Percentiles rank a stretch among this genome's conserved stretches.
Evolutionary conservation across 2,888 invertebrate species (phyloP).

Genomic region (Rhamnusium bicolor): DNA sequence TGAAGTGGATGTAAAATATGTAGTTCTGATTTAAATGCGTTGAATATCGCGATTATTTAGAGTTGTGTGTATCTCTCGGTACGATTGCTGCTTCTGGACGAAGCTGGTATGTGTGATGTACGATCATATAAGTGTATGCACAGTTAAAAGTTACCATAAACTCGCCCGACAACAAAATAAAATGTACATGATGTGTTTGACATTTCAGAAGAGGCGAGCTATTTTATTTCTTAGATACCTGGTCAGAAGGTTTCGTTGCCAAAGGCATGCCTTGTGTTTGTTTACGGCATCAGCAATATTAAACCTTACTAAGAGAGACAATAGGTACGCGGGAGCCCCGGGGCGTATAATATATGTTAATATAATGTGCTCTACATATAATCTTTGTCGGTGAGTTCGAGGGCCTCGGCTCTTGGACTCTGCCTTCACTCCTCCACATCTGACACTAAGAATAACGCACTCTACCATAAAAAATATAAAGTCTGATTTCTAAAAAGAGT

Average conservation of each 20-base stretch:
- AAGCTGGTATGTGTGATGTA: conserved; percentile 55
- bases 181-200: conserved; percentile 66
- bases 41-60: conserved; percentile 11
- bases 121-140: conserved; percentile 53
- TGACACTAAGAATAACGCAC: conserved; percentile 49
- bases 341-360: conserved; percentile 68
- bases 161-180: conserved; percentile 63
- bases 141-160: conserved; percentile 52
- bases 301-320: conserved; percentile 42
- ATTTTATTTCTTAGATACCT: conserved; percentile 57
- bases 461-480: conserved; percentile 47
- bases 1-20: conserved; percentile 9
- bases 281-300: conserved; percentile 38
- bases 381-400: conserved; percentile 69
- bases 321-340: conserved; percentile 53
- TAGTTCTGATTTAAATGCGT: conserved; percentile 11
- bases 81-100: conserved; percentile 49
- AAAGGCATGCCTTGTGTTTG: conserved; percentile 38
- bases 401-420: conserved; percentile 56
- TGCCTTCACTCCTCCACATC: conserved; percentile 56
- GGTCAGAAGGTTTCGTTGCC: conserved; percentile 50
- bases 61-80: conserved; percentile 47
- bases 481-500: conserved; percentile 14
- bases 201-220: conserved; percentile 62
- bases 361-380: conserved; percentile 70